These are phyloP conservation scores for Eremophila alpestris DNA, from an alignment of 2,797 vertebrate genomes.

Conservation along the genomic window DNA sequence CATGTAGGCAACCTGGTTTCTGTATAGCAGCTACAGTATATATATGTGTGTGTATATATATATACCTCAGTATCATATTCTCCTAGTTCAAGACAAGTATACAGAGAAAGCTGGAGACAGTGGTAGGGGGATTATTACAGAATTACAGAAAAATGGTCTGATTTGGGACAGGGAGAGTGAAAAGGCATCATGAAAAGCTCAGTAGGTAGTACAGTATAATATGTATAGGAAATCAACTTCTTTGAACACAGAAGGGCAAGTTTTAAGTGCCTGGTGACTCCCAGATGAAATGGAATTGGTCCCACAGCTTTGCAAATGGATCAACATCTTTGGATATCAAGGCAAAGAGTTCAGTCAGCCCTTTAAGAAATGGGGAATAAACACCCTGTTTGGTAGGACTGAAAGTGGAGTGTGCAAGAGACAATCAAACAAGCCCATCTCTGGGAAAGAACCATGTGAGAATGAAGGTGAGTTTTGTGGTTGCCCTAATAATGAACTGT, in stretches of 20 bases:
- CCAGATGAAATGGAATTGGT: background rate
- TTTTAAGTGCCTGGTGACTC: background rate
- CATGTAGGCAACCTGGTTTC: background rate
- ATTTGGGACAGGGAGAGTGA: background rate
- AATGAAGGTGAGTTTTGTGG: background rate
- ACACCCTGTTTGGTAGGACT: background rate
- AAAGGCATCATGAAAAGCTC: background rate
- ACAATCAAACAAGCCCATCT: background rate
- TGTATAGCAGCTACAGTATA: accelerated
- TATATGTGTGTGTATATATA: no score
- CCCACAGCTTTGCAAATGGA: background rate
- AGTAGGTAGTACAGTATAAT: background rate
- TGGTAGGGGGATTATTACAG: no score
- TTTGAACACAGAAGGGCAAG: background rate
- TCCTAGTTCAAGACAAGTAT: background rate
- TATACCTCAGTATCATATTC: no score
- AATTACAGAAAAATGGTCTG: background rate
- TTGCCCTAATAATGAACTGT: background rate
- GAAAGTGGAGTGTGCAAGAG: background rate
- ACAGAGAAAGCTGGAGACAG: background rate
- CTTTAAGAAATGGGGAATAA: background rate
- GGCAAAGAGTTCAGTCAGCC: background rate
- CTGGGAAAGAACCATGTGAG: background rate
- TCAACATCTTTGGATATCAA: background rate
- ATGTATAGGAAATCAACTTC: background rate